Evolutionary conservation across 2,888 invertebrate genomes (phyloP), one percentile per base, ranked within the genome.

Genomic region (Synanthedon andrenaeformis): DNA sequence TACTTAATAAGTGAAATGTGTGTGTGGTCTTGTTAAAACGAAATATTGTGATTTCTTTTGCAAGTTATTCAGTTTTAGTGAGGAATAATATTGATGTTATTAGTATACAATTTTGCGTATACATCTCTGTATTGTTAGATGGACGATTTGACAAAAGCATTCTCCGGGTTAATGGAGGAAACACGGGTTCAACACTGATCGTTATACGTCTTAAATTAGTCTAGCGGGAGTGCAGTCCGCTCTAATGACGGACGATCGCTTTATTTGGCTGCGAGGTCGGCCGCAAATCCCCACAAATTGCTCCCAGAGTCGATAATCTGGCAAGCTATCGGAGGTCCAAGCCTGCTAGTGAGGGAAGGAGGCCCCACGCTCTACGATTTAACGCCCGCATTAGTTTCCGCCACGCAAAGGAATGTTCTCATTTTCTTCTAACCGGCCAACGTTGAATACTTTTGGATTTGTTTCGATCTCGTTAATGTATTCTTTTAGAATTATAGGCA

Each of bases 201-300:
- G 45, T 45, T 45, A 13, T n/a, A 45, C 8, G 13, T 57, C 55
- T 55, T 56, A 59, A 62, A 66, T 66, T 64, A 64, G 62, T 61
- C 59, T 58, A 62, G 61, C 61, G 62, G 57, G 61, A 63, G 57
- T 61, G 62, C 54, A 52, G 41, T 53, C 57, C 62, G 59, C 41
- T 63, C 61, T 74, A 75, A 76, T 72, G 70, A 72, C 62, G 67
- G 67, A 57, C 70, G 68, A 71, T 72, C 65, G 69, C 59, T 68
- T 70, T 69, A 74, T 72, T 74, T 65, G 67, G 66, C 65, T 61
- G 62, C 62, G 69, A 72, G 70, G 72, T 78, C 70, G 69, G 60
- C 74, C 76, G 67, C 75, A 81, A 82, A 82, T 81, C 81, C 79
- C 69, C 71, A 79, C 79, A 81, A 82, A 82, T 81, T 81, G 79